Base-by-base conservation (phyloP, 2,113 vertebrate genomes). In the Micromys minutus region DNA sequence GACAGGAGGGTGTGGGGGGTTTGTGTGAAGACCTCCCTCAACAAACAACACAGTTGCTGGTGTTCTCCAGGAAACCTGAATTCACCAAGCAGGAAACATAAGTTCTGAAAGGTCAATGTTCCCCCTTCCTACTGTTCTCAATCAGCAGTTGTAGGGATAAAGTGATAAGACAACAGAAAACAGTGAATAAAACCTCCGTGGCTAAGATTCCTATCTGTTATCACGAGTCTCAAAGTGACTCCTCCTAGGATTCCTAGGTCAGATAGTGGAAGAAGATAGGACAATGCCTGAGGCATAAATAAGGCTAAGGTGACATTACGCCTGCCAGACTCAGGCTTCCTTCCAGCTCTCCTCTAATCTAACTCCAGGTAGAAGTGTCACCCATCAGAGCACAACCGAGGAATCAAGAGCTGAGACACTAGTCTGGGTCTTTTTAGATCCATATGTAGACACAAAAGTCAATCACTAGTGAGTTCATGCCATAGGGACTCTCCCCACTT, bases 211-310 rank as follows among this genome's bases (percentile, higher is more conserved):
- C 42, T 61, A 47, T 61, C 50, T 69, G 63, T 76, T 91, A 75
- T 76, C 69, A 57, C 87, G 65, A 79, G 71, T 89, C 88, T 91
- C 39, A 83, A 90, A 96, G 83, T 72, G 50, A 87, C 47, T 74
- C 76, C 55, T 67, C 67, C 50, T 39, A 83, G 36, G 91, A 80
- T 74, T 26, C 63, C 45, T 39, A 29, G 63, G 61, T 92, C 77
- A n/a, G 34, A n/a, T 52, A n/a, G 65, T 55, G 81, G 69, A 87
- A 31, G 57, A 61, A 79, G 24, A 16, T 36, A 47, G 71, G 76
- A 42, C 5, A n/a, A 0, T 15, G 52, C 87, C 67, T 50, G 21
- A 67, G 45, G 83, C 67, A 19, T 42, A 92, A 63, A 24, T 55
- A 90, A 39, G 36, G 74, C 42, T 26, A 67, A 83, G 29, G 31